phyloP scores from a whole-genome alignment of 2,113 vertebrate species.

The Melanotaenia duboulayi region DNA sequence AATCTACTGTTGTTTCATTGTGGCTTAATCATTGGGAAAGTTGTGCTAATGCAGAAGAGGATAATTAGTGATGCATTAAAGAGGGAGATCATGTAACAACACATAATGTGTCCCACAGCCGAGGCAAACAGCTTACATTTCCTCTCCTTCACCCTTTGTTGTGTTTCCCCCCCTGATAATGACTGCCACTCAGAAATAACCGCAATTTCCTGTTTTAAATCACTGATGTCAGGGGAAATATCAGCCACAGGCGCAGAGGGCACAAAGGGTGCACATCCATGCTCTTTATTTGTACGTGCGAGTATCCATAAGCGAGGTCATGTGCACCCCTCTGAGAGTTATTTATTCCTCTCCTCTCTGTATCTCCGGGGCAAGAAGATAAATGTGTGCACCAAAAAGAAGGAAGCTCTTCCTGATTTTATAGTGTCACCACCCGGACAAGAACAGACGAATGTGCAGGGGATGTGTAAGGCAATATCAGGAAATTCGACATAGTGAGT shows the following conservation, averaged over 20 bases:
- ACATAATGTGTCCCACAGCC: conserved; percentile 22
- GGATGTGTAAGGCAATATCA: conserved; percentile 3
- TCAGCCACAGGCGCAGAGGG: conserved; percentile 30
- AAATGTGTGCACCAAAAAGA: conserved; percentile 55
- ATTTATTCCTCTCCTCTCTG: background rate
- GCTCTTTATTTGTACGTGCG: conserved; percentile 28
- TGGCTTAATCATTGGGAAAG: conserved; percentile 51
- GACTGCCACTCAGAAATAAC: conserved; percentile 61
- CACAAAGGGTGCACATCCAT: conserved; percentile 4
- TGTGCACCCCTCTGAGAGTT: conserved; percentile 25
- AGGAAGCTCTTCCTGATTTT: conserved; percentile 37
- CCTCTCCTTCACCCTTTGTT: conserved; percentile 55
- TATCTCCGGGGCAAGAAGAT: conserved; percentile 59
- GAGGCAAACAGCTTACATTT: conserved; percentile 24
- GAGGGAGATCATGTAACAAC: conserved; percentile 42
- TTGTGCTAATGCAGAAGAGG: conserved; percentile 39
- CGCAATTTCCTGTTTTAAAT: conserved; percentile 66
- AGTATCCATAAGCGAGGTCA: conserved; percentile 31
- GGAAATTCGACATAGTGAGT: conserved; percentile 2
- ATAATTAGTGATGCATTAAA: conserved; percentile 48
- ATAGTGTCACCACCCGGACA: conserved; percentile 43
- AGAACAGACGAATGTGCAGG: background rate
- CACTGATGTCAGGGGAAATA: conserved; percentile 51
- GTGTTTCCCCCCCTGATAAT: conserved; percentile 60
- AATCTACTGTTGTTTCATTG: conserved; percentile 16